These are phyloP conservation scores for Pelodiscus sinensis DNA, from an alignment of 2,113 vertebrate genomes.

Conservation along the genomic window DNA sequence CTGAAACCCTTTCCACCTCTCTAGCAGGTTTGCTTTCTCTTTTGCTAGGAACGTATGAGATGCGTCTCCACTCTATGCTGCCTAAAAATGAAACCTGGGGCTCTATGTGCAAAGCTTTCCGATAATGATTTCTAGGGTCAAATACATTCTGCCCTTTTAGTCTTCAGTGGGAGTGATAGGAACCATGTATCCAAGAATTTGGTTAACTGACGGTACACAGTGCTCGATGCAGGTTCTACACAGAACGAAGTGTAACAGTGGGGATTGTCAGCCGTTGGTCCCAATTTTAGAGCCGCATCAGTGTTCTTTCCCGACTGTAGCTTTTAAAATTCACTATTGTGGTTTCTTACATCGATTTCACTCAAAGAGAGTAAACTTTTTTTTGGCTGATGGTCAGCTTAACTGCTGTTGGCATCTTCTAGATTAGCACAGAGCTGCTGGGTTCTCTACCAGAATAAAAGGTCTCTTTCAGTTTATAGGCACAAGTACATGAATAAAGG, in stretches of 20 bases:
- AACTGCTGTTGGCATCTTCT: background rate
- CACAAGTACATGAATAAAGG: constrained; percentile 61
- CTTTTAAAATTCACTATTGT: constrained; percentile 21
- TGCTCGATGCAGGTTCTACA: background rate
- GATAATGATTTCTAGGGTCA: background rate
- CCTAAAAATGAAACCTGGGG: background rate
- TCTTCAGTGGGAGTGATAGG: background rate
- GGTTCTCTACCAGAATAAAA: constrained; percentile 63
- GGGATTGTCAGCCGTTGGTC: background rate
- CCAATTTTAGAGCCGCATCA: rapidly evolving
- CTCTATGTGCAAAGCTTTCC: background rate
- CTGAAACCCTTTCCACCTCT: rapidly evolving
- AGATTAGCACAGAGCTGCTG: constrained; percentile 18
- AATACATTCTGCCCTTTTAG: constrained; percentile 6
- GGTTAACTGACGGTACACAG: rapidly evolving
- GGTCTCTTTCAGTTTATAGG: constrained; percentile 58
- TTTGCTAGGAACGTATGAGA: background rate
- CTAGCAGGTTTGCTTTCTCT: background rate
- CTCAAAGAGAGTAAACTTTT: constrained; percentile 47
- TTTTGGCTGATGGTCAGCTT: constrained; percentile 5
- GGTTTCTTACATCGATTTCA: constrained; percentile 34
- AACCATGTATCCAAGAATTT: rapidly evolving
- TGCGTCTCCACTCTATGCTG: rapidly evolving
- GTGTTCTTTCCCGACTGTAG: background rate
- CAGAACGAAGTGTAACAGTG: background rate